phyloP scores from a whole-genome alignment of 2,797 vertebrate genomes.

The Ceyx erithaca region DNA sequence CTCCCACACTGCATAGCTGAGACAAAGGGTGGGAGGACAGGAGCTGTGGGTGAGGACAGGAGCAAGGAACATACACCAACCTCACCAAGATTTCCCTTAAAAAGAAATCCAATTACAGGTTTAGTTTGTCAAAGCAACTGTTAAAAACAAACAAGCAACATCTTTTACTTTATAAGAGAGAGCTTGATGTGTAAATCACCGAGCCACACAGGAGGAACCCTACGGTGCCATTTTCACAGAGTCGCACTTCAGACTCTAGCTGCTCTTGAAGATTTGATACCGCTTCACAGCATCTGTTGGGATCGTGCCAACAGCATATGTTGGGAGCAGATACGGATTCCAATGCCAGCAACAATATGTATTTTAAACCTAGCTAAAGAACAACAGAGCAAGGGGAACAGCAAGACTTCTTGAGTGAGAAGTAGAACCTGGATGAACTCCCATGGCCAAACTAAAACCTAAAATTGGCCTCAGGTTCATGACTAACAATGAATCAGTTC shows the following conservation, averaged over 20 bases:
- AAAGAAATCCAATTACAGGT: not conserved
- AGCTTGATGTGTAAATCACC: not conserved
- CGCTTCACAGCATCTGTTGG: slow-evolving; percentile 61
- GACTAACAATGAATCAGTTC: not conserved
- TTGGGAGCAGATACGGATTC: slow-evolving; percentile 49
- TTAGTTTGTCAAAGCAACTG: not conserved
- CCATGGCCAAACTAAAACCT: not conserved
- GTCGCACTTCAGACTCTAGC: slow-evolving; percentile 28
- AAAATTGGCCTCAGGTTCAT: not conserved
- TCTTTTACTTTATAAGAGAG: not conserved
- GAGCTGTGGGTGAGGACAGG: not conserved
- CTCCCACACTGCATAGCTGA: not conserved
- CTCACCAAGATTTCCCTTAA: not conserved
- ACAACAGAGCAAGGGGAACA: slow-evolving; percentile 20
- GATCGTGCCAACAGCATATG: slow-evolving; percentile 66
- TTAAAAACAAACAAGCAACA: not conserved
- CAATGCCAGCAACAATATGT: slow-evolving; percentile 45
- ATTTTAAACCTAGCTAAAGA: slow-evolving; percentile 47
- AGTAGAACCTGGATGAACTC: not conserved
- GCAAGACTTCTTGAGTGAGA: not conserved
- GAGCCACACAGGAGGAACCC: not conserved
- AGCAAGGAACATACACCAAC: not conserved
- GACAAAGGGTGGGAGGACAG: not conserved
- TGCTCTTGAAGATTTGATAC: slow-evolving; percentile 40
- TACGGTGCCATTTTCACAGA: slow-evolving; percentile 33